Evolutionary conservation across 2,888 invertebrate species (phyloP).

Genomic region (Anagyrus pseudococci): DNA sequence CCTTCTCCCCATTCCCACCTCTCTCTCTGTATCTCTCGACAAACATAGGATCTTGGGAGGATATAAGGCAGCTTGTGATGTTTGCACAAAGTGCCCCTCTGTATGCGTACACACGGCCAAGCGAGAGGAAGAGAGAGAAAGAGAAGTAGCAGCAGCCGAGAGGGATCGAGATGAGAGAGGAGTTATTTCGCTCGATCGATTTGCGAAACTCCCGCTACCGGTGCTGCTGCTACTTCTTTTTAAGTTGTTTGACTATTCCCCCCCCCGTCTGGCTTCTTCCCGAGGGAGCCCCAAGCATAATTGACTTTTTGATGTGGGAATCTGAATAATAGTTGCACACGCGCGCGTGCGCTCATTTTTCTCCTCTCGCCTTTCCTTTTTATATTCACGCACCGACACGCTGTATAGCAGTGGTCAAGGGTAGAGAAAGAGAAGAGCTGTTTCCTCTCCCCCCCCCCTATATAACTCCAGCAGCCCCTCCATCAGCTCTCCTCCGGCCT

Average conservation of each 20-base stretch:
- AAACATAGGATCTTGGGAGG: too few relatives aligned
- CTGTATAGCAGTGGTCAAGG: too few relatives aligned
- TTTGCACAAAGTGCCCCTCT: conserved; percentile 27
- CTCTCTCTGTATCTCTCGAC: conserved; percentile 6
- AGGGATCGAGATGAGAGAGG: conserved; percentile 15
- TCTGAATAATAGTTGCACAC: conserved; percentile 26
- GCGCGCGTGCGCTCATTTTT: not conserved
- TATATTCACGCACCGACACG: conserved; percentile 1
- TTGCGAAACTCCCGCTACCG: conserved; percentile 14
- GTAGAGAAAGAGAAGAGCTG: too few relatives aligned
- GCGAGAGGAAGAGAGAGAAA: not conserved
- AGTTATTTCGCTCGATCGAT: conserved; percentile 49
- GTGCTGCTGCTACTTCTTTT: conserved; percentile 20
- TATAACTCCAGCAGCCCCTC: not conserved
- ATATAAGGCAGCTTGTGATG: not conserved
- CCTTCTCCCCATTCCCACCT: not conserved
- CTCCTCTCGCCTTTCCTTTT: not conserved
- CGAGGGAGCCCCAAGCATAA: conserved; percentile 23
- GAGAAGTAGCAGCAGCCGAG: too few relatives aligned
- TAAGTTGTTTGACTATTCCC: conserved; percentile 27
- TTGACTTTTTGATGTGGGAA: conserved; percentile 38
- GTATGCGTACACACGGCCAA: not conserved
- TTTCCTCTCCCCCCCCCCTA: not conserved
- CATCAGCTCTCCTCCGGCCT: conserved; percentile 1
- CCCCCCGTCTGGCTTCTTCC: too few relatives aligned